A percentile compares a stretch with the other conserved stretches of the same genome.
These are phyloP conservation scores for Arge pagana DNA, from an alignment of 2,888 invertebrate genomes.

Conservation along the genomic window DNA sequence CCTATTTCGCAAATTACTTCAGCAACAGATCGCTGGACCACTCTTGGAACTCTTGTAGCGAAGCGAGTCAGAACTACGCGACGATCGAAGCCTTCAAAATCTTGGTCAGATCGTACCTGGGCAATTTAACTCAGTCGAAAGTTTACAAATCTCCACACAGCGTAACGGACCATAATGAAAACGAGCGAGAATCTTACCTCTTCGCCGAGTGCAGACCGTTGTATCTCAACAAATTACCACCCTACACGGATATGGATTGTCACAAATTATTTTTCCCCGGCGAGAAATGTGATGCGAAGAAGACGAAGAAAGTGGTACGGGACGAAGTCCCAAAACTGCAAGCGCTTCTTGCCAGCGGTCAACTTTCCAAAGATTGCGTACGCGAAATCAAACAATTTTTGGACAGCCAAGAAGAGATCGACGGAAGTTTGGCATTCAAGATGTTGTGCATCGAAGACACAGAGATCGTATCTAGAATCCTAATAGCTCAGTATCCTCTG, in stretches of 20 bases:
- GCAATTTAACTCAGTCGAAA: slow-evolving; percentile 56
- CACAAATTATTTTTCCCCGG: slow-evolving; percentile 36
- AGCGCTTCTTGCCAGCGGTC: slow-evolving; percentile 64
- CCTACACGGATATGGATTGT: slow-evolving; percentile 48
- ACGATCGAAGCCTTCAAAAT: slow-evolving; percentile 65
- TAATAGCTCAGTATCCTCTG: slow-evolving; percentile 66
- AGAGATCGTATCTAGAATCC: slow-evolving; percentile 61
- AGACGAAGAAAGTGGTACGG: slow-evolving; percentile 34
- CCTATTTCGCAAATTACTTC: slow-evolving; percentile 48
- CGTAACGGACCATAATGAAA: slow-evolving; percentile 28
- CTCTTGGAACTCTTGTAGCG: slow-evolving; percentile 29
- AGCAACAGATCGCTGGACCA: not conserved
- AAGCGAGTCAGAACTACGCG: slow-evolving; percentile 57
- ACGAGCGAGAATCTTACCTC: slow-evolving; percentile 52
- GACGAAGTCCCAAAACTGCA: slow-evolving; percentile 57
- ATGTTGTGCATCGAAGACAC: slow-evolving; percentile 59
- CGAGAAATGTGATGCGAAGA: slow-evolving; percentile 35
- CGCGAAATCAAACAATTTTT: slow-evolving; percentile 68
- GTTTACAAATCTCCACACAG: slow-evolving; percentile 39
- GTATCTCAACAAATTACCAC: slow-evolving; percentile 62
- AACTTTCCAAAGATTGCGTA: slow-evolving; percentile 62
- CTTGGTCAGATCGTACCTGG: slow-evolving; percentile 66
- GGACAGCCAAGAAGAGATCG: slow-evolving; percentile 61
- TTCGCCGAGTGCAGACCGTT: slow-evolving; percentile 58
- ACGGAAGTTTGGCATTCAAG: slow-evolving; percentile 62